Percentiles rank a stretch among this genome's conserved stretches.
Evolutionary conservation across 1,140 invertebrate genomes (phyloP).

Genomic region (Linepithema humile): DNA sequence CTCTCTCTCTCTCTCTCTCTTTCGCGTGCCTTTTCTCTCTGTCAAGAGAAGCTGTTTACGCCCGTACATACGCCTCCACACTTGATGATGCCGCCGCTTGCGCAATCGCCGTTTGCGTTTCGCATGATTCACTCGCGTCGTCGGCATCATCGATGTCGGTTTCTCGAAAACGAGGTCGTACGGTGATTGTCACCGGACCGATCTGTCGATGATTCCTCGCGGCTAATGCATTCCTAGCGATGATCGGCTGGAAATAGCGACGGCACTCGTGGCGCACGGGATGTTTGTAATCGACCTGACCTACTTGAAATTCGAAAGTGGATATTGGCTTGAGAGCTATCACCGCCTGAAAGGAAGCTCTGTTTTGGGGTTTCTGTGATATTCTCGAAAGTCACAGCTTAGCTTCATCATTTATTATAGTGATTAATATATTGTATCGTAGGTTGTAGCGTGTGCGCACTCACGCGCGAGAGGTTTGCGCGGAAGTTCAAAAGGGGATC

Average conservation of each 20-base stretch:
- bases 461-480: slow-evolving; percentile 2
- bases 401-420: slow-evolving; percentile 18
- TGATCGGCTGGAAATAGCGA: slow-evolving; percentile 39
- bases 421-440: slow-evolving; percentile 45
- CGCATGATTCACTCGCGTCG: slow-evolving; percentile 57
- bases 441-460: not conserved
- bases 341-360: not conserved
- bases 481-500: not conserved
- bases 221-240: slow-evolving; percentile 48
- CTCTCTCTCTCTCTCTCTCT: not conserved
- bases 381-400: slow-evolving; percentile 13
- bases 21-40: not conserved
- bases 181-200: slow-evolving; percentile 44
- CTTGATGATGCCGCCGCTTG: slow-evolving; percentile 49
- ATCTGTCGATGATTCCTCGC: slow-evolving; percentile 44
- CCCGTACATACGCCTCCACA: slow-evolving; percentile 59
- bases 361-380: not conserved
- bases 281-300: slow-evolving; percentile 25
- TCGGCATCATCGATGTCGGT: slow-evolving; percentile 28
- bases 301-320: slow-evolving; percentile 38
- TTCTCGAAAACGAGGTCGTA: slow-evolving; percentile 52
- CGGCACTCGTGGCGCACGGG: not conserved
- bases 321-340: not conserved
- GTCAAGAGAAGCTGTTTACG: slow-evolving; percentile 48
- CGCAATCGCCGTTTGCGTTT: slow-evolving; percentile 61